These are phyloP conservation scores for Euwallacea fornicatus DNA, from an alignment of 1,140 invertebrate species.

Conservation along the genomic window DNA sequence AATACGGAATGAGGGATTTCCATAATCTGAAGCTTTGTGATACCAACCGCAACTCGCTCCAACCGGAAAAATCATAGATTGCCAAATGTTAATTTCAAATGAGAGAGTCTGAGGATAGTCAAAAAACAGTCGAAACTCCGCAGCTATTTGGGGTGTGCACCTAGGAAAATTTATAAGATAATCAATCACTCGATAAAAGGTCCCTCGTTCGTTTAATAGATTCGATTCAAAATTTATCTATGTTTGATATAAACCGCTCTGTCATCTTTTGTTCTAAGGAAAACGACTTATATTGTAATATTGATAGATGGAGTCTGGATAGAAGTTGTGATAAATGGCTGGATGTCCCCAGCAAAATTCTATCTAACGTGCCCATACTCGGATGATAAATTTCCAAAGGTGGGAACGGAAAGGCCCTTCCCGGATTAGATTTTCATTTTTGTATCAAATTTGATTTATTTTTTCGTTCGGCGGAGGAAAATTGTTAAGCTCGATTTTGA, in stretches of 20 bases:
- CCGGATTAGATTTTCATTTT: slow-evolving; percentile 49
- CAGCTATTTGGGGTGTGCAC: no score
- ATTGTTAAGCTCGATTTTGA: slow-evolving; percentile 34
- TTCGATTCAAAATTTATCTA: slow-evolving; percentile 24
- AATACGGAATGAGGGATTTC: slow-evolving; percentile 24
- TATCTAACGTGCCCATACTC: slow-evolving; percentile 40
- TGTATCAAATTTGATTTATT: slow-evolving; percentile 48
- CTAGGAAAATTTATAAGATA: no score
- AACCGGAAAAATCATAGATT: slow-evolving; percentile 5
- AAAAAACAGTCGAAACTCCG: no score
- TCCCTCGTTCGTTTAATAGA: slow-evolving; percentile 15
- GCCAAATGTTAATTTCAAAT: neutral
- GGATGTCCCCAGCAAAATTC: slow-evolving; percentile 45
- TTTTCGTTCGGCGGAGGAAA: slow-evolving; percentile 33
- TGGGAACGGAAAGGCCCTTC: slow-evolving; percentile 41
- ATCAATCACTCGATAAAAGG: slow-evolving; percentile 2
- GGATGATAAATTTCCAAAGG: slow-evolving; percentile 47
- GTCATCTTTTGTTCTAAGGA: slow-evolving; percentile 44
- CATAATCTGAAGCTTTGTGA: slow-evolving; percentile 27
- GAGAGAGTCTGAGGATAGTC: no score
- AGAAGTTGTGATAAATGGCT: slow-evolving; percentile 46
- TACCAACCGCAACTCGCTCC: slow-evolving; percentile 8
- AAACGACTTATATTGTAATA: slow-evolving; percentile 46
- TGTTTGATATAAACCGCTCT: slow-evolving; percentile 38
- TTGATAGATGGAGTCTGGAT: slow-evolving; percentile 48